Percentiles rank a stretch among this genome's conserved stretches.
Evolutionary conservation across 2,888 invertebrate genomes (phyloP).

Genomic region (Papilio elwesi): DNA sequence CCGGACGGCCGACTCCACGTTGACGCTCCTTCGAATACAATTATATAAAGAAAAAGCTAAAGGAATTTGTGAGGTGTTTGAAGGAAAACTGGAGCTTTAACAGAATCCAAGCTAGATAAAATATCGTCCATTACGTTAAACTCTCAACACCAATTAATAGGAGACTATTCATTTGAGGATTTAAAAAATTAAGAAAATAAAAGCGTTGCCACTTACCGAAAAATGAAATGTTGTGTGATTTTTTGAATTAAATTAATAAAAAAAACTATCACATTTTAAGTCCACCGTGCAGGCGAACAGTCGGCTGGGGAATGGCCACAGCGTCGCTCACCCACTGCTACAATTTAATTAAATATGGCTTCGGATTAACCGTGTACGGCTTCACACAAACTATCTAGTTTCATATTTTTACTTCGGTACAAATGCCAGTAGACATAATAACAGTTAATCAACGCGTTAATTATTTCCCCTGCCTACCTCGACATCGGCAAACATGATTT

Average conservation of each 20-base stretch:
- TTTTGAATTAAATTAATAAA: constrained; percentile 43
- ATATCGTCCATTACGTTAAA: constrained; percentile 7
- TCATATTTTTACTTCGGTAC: constrained; percentile 66
- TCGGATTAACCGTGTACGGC: constrained; percentile 79
- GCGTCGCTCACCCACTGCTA: constrained; percentile 65
- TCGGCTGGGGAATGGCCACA: constrained; percentile 67
- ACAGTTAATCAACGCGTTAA: constrained; percentile 30
- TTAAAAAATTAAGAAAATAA: not conserved
- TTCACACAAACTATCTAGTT: constrained; percentile 78
- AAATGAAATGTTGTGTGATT: constrained; percentile 40
- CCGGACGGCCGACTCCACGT: constrained; percentile 52
- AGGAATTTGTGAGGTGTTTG: constrained; percentile 38
- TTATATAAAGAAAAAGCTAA: constrained; percentile 29
- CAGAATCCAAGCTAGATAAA: not conserved
- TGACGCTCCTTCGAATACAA: constrained; percentile 22
- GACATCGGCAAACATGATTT: constrained; percentile 18
- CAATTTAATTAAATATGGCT: constrained; percentile 84
- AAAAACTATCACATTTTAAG: constrained; percentile 47
- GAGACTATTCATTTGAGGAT: not conserved
- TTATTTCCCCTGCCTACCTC: constrained; percentile 45
- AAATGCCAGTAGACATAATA: constrained; percentile 38
- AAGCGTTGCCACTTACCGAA: constrained; percentile 36
- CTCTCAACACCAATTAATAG: not conserved
- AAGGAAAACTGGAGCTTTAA: constrained; percentile 13
- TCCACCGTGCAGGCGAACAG: constrained; percentile 61